phyloP scores from a whole-genome alignment of 1,140 invertebrate species.

The Drosophila simulans region DNA sequence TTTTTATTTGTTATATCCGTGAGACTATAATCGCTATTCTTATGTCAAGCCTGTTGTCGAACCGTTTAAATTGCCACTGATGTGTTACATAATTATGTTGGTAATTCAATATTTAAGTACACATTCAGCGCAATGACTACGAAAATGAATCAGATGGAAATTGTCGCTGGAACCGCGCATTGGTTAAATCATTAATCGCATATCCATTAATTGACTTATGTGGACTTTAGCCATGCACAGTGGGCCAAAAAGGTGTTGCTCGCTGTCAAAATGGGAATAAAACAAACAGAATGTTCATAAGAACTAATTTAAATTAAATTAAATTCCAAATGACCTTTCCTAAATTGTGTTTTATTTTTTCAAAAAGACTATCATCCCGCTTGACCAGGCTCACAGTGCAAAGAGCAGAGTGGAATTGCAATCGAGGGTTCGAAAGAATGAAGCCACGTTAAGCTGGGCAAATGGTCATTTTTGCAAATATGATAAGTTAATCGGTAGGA shows the following conservation, averaged over 20 bases:
- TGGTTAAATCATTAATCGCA: constrained; percentile 59
- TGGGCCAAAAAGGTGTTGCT: background rate
- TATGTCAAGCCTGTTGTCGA: background rate
- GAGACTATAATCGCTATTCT: background rate
- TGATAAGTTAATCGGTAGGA: constrained; percentile 49
- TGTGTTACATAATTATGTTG: constrained; percentile 9
- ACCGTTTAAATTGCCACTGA: constrained; percentile 5
- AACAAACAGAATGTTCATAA: background rate
- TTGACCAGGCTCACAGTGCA: background rate
- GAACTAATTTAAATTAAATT: no score
- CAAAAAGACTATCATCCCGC: background rate
- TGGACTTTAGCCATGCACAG: constrained; percentile 33
- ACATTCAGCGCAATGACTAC: background rate
- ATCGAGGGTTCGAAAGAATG: constrained; percentile 2
- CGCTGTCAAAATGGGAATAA: background rate
- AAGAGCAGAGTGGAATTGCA: background rate
- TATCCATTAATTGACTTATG: constrained; percentile 65
- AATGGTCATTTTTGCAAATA: constrained; percentile 56
- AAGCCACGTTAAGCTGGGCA: constrained; percentile 45
- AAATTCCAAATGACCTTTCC: no score
- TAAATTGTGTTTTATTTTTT: background rate
- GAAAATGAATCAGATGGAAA: constrained; percentile 13
- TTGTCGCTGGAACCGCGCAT: background rate
- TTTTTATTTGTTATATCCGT: no score
- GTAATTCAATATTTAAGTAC: constrained; percentile 19